A percentile compares a stretch with the other conserved stretches of the same genome.
Evolutionary conservation across 2,888 invertebrate species (phyloP).

Genomic region (Alsophila aescularia): DNA sequence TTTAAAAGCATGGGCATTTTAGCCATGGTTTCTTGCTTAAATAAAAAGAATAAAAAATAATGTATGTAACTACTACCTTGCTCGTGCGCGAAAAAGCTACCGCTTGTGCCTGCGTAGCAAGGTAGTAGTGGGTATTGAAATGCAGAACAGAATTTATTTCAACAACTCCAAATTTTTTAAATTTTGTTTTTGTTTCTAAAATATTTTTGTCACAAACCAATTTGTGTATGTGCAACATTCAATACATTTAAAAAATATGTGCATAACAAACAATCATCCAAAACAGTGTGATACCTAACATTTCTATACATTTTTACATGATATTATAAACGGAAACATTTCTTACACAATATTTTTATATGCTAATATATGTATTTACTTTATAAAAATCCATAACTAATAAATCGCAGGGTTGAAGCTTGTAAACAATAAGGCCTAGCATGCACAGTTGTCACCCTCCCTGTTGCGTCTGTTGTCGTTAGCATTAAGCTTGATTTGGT

Average conservation of each 20-base stretch:
- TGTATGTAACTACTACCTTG: too few relatives aligned
- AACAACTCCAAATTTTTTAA: background rate
- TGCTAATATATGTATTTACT: constrained; percentile 66
- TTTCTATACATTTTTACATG: constrained; percentile 78
- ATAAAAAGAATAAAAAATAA: too few relatives aligned
- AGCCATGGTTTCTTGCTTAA: too few relatives aligned
- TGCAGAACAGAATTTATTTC: background rate
- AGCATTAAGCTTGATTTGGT: constrained; percentile 94
- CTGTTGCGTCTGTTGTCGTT: constrained; percentile 89
- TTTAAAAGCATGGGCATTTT: background rate
- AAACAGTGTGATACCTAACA: constrained; percentile 53
- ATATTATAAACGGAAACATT: constrained; percentile 70
- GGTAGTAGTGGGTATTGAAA: too few relatives aligned
- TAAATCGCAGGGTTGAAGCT: constrained; percentile 59
- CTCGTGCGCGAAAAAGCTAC: too few relatives aligned
- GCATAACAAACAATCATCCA: constrained; percentile 58
- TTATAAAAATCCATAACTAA: constrained; percentile 69
- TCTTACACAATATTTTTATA: constrained; percentile 74
- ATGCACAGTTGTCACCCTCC: constrained; percentile 90
- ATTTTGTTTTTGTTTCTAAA: constrained; percentile 2
- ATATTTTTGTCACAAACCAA: constrained; percentile 19
- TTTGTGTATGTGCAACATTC: constrained; percentile 33
- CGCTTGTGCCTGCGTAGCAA: too few relatives aligned
- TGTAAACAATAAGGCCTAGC: constrained; percentile 78
- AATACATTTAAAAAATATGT: constrained; percentile 39